Evolutionary conservation across 2,113 vertebrate species (phyloP).

Genomic region (Neotragus moschatus): DNA sequence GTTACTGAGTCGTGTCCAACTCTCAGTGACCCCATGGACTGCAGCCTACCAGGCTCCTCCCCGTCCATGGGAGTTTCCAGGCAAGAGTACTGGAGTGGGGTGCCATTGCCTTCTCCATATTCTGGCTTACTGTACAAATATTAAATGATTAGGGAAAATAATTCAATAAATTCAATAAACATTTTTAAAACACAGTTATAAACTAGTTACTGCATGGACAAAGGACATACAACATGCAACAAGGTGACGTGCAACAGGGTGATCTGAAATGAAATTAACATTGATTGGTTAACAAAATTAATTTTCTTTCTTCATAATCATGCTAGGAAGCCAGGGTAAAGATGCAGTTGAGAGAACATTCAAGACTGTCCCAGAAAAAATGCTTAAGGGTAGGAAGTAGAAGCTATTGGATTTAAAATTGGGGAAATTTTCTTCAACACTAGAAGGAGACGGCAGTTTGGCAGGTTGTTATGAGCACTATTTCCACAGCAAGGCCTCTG

Average conservation of each 20-base stretch:
- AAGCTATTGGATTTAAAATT: not conserved
- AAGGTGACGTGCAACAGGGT: not conserved
- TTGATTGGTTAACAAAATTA: not conserved
- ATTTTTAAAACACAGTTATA: not conserved
- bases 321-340: not conserved
- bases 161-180: not conserved
- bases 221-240: not conserved
- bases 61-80: too few species aligned
- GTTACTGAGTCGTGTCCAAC: too few species aligned
- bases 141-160: not conserved
- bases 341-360: too few species aligned
- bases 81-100: too few species aligned
- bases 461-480: not conserved
- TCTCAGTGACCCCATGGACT: too few species aligned
- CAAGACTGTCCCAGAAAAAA: not conserved
- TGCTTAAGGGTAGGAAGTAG: fast-evolving
- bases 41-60: too few species aligned
- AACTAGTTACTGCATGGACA: not conserved
- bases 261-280: not conserved
- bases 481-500: not conserved
- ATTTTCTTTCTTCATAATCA: not conserved
- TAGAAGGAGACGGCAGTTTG: not conserved
- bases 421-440: not conserved
- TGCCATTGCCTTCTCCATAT: too few species aligned
- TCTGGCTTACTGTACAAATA: not conserved